Percentiles rank a stretch among this genome's conserved stretches.
Evolutionary conservation across 2,888 invertebrate species (phyloP).

Genomic region (Scaeva pyrastri): DNA sequence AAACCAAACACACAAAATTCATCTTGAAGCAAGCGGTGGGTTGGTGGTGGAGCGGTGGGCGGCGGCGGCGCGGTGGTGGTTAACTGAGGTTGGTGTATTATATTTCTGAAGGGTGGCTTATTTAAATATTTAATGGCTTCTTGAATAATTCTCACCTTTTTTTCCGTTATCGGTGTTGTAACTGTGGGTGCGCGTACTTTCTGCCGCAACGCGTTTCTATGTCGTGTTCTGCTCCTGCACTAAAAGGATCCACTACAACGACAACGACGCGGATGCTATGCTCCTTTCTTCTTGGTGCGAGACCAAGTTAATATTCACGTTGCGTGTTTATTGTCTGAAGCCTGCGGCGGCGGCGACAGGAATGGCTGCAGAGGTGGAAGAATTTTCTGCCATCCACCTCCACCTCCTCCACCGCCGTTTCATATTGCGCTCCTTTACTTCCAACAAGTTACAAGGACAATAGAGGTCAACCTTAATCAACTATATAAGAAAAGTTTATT

Average conservation of each 20-base stretch:
- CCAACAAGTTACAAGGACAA: conserved; percentile 7
- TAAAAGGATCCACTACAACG: conserved; percentile 1
- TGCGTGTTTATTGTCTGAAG: conserved; percentile 47
- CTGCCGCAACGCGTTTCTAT: conserved; percentile 29
- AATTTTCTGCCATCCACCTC: conserved; percentile 8
- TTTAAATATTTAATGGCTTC: conserved; percentile 69
- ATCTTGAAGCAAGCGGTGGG: neutral
- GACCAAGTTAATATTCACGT: conserved; percentile 62
- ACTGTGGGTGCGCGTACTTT: conserved; percentile 20
- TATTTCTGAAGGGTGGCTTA: conserved; percentile 50
- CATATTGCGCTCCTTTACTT: neutral
- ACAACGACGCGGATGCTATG: neutral
- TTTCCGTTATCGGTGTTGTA: neutral
- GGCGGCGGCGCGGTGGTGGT: neutral
- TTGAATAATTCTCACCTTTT: conserved; percentile 72
- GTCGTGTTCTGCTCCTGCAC: conserved; percentile 12
- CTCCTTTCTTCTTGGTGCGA: conserved; percentile 34
- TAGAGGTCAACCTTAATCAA: conserved; percentile 59
- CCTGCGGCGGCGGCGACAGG: too few relatives aligned
- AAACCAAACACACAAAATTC: conserved; percentile 11
- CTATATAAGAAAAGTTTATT: conserved; percentile 9
- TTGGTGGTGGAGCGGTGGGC: too few relatives aligned
- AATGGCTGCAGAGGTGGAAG: conserved; percentile 14
- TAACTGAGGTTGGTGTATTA: neutral
- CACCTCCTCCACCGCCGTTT: too few relatives aligned